Evolutionary conservation across 2,113 vertebrate genomes (phyloP).

Genomic region (Rhea pennata): DNA sequence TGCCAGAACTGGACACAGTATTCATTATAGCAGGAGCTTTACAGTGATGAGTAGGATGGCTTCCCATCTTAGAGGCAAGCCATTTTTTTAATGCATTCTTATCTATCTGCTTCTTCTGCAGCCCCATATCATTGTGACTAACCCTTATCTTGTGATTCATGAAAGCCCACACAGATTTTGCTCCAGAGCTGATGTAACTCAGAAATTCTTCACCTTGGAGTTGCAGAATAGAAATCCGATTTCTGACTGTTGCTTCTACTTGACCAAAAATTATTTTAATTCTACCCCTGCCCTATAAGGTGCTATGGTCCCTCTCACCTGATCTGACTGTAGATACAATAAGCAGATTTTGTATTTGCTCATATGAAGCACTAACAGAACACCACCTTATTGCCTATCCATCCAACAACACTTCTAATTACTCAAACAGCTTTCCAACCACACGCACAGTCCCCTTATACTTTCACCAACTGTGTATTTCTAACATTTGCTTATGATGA

Average conservation of each 20-base stretch:
- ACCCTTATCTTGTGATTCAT: neutral
- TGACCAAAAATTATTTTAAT: neutral
- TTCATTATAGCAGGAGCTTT: neutral
- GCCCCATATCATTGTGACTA: neutral
- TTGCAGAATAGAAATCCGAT: neutral
- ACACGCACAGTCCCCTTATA: neutral
- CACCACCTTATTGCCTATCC: neutral
- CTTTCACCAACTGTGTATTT: neutral
- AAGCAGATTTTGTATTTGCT: neutral
- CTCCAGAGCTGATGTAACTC: neutral
- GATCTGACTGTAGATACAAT: neutral
- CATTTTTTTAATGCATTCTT: neutral
- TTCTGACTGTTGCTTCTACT: neutral
- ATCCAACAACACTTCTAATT: neutral
- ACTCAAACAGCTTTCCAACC: neutral
- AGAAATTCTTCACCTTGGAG: neutral
- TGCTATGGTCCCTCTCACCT: neutral
- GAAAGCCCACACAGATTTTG: neutral
- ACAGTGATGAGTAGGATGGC: neutral
- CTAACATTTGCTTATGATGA: neutral
- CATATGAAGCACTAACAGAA: neutral
- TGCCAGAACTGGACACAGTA: neutral
- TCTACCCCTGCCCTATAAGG: neutral
- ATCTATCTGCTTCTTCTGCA: neutral
- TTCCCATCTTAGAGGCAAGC: neutral